Evolutionary conservation across 2,888 invertebrate genomes (phyloP).

Genomic region (Eilema depressum): DNA sequence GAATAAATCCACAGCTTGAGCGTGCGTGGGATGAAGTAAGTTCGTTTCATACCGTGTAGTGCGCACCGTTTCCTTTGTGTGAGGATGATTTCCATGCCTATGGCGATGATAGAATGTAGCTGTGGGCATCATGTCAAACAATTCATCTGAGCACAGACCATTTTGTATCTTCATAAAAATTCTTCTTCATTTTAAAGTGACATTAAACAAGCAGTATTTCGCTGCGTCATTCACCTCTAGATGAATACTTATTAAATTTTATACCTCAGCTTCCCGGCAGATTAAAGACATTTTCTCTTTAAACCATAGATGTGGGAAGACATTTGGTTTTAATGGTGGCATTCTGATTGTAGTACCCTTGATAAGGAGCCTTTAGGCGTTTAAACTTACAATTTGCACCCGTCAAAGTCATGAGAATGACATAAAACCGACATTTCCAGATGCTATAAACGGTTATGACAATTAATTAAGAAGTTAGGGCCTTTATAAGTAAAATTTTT

Average conservation of each 20-base stretch:
- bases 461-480: neutral
- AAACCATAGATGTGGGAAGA: constrained; percentile 28
- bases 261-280: constrained; percentile 58
- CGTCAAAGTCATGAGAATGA: neutral
- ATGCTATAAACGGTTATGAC: neutral
- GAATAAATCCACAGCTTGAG: too few species aligned
- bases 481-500: neutral
- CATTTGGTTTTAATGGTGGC: neutral
- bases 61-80: too few species aligned
- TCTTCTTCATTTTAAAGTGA: constrained; percentile 1
- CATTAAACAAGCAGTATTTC: constrained; percentile 21
- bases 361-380: neutral
- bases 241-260: constrained; percentile 69
- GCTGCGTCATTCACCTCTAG: constrained; percentile 49
- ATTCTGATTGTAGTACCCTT: neutral
- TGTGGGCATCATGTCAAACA: too few species aligned
- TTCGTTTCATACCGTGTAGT: too few species aligned
- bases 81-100: too few species aligned
- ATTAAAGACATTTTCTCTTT: constrained; percentile 60
- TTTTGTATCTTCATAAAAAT: too few species aligned
- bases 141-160: too few species aligned
- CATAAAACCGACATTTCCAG: neutral
- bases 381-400: neutral
- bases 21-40: too few species aligned
- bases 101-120: too few species aligned